Evolutionary conservation across 2,888 invertebrate genomes (phyloP).

Genomic region (Eupithecia inturbata): DNA sequence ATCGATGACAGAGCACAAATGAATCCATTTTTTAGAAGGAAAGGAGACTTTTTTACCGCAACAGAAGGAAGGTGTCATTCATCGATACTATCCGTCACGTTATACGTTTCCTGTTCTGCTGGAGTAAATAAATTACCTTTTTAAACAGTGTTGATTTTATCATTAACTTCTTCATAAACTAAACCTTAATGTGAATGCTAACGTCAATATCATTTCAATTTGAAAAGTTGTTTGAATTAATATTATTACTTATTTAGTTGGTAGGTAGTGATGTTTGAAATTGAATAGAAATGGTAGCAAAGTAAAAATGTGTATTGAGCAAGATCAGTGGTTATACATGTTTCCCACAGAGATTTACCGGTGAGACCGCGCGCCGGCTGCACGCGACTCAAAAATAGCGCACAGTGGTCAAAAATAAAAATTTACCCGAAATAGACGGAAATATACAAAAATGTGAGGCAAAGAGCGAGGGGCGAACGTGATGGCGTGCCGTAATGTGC

Average conservation of each 20-base stretch:
- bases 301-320: slow-evolving; percentile 50
- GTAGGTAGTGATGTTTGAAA: slow-evolving; percentile 8
- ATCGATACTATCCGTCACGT: slow-evolving; percentile 75
- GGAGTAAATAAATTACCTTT: slow-evolving; percentile 69
- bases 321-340: slow-evolving; percentile 62
- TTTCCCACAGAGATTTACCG: slow-evolving; percentile 84
- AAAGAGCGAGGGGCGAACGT: slow-evolving; percentile 82
- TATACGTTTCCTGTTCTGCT: slow-evolving; percentile 71
- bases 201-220: background rate
- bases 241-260: background rate
- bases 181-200: slow-evolving; percentile 4
- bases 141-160: slow-evolving; percentile 55
- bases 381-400: slow-evolving; percentile 82
- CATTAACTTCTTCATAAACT: slow-evolving; percentile 45
- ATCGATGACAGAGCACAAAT: slow-evolving; percentile 44
- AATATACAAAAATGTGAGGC: slow-evolving; percentile 83
- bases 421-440: slow-evolving; percentile 83
- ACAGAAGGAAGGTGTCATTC: slow-evolving; percentile 80
- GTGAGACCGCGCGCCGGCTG: slow-evolving; percentile 76
- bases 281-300: slow-evolving; percentile 46
- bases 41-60: slow-evolving; percentile 68
- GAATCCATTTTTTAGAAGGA: slow-evolving; percentile 47
- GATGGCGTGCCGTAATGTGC: slow-evolving; percentile 83
- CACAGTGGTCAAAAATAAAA: slow-evolving; percentile 83
- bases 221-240: background rate